A percentile compares a stretch with the other conserved stretches of the same genome.
These are phyloP conservation scores for Drosophila santomea DNA, from an alignment of 1,140 invertebrate genomes.

Conservation along the genomic window DNA sequence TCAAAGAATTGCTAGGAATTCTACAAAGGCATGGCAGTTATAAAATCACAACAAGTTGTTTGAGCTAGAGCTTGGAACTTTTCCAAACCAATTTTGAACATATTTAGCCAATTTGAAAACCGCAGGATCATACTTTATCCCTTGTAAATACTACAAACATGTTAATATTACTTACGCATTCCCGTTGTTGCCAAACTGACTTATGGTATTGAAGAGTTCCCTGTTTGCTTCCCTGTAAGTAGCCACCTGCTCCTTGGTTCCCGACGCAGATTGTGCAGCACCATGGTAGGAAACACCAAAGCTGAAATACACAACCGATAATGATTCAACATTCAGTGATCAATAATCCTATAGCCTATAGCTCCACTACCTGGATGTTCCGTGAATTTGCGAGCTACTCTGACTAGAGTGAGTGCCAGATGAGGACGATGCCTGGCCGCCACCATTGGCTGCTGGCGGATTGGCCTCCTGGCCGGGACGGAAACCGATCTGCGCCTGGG, in stretches of 20 bases:
- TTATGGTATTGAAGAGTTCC: slow-evolving; percentile 82
- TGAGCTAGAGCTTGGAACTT: background rate
- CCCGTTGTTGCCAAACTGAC: slow-evolving; percentile 75
- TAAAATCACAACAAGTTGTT: background rate
- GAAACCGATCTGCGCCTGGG: slow-evolving; percentile 94
- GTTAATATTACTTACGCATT: slow-evolving; percentile 57
- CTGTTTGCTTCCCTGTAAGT: slow-evolving; percentile 85
- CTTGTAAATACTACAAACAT: background rate
- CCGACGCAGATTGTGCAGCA: slow-evolving; percentile 92
- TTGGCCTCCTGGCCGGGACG: slow-evolving; percentile 88
- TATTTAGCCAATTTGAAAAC: background rate
- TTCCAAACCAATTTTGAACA: background rate
- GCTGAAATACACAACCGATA: slow-evolving; percentile 37
- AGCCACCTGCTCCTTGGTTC: slow-evolving; percentile 86
- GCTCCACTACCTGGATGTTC: slow-evolving; percentile 87
- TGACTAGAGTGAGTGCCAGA: slow-evolving; percentile 90
- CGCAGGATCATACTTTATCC: background rate
- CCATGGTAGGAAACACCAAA: slow-evolving; percentile 92
- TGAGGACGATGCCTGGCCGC: slow-evolving; percentile 91
- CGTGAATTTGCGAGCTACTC: slow-evolving; percentile 90
- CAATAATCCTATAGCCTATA: slow-evolving; percentile 62
- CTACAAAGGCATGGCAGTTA: no score
- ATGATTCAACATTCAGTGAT: background rate
- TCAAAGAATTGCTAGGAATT: background rate
- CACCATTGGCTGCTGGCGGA: slow-evolving; percentile 86